phyloP scores from a whole-genome alignment of 2,888 invertebrate species.

The Geophilus truncorum region DNA sequence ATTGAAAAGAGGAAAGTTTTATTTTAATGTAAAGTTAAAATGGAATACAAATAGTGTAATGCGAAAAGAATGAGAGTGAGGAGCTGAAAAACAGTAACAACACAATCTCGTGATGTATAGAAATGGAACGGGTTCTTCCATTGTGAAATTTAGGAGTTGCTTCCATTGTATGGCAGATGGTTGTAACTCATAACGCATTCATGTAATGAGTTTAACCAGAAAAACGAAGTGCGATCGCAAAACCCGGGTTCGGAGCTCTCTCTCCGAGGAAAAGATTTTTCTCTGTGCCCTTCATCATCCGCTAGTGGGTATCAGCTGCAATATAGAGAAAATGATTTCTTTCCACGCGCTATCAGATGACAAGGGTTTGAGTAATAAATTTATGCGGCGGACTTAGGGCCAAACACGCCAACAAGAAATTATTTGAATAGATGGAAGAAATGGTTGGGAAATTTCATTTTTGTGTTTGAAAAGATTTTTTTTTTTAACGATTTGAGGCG shows the following conservation, averaged over 20 bases:
- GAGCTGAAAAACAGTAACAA: not conserved
- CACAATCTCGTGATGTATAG: not conserved
- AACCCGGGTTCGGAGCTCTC: not conserved
- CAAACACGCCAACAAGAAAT: slow-evolving; percentile 10
- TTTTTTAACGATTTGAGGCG: not conserved
- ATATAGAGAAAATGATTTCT: slow-evolving; percentile 24
- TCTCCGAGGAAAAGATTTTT: not conserved
- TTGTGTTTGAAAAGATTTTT: not conserved
- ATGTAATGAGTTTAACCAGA: slow-evolving; percentile 24
- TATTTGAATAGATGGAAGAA: not conserved
- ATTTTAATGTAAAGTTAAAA: not conserved
- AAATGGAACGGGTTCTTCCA: slow-evolving; percentile 17
- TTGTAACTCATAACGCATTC: slow-evolving; percentile 21
- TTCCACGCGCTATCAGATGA: slow-evolving; percentile 13
- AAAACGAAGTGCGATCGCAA: slow-evolving; percentile 17
- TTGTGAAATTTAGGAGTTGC: slow-evolving; percentile 13
- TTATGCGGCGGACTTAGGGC: slow-evolving; percentile 2
- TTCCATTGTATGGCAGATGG: slow-evolving; percentile 1
- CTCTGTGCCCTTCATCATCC: not conserved
- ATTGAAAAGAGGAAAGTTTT: not conserved
- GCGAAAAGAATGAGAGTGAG: not conserved
- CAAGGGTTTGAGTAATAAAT: slow-evolving; percentile 2
- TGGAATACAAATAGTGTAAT: not conserved
- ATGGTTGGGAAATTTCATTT: not conserved
- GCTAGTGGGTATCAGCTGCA: slow-evolving; percentile 23